These are phyloP conservation scores for Morbakka virulenta DNA, from an alignment of 30 jellyfish, hydroid and myxozoan species.

Conservation along the genomic window DNA sequence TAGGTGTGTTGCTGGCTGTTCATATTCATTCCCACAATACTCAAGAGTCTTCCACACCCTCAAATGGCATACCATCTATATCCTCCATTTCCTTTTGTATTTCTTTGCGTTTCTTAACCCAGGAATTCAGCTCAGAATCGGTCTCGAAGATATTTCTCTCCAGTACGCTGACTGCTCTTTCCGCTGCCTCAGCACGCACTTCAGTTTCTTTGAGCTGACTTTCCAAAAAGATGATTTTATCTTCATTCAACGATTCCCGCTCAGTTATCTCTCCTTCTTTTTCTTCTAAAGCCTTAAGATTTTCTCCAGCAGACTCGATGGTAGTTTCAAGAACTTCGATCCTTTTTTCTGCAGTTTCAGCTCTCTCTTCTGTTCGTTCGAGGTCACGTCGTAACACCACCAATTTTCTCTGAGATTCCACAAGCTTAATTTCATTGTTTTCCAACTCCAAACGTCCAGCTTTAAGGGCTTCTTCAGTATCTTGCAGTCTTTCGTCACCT, in stretches of 20 bases:
- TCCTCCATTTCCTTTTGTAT: slow-evolving; percentile 69
- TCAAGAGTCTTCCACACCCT: no score
- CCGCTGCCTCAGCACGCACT: slow-evolving; percentile 87
- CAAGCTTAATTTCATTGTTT: background rate
- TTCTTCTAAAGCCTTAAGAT: slow-evolving; percentile 72
- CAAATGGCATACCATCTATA: no score
- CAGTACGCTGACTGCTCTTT: slow-evolving; percentile 60
- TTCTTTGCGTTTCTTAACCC: slow-evolving; percentile 59
- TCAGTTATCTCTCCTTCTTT: slow-evolving; percentile 71
- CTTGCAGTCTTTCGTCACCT: slow-evolving; percentile 86
- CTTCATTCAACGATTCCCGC: slow-evolving; percentile 77
- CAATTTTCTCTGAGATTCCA: slow-evolving; percentile 7
- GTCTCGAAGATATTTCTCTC: slow-evolving; percentile 69
- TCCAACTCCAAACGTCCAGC: background rate
- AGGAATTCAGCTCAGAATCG: slow-evolving; percentile 54
- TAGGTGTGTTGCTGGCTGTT: no score
- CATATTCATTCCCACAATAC: no score
- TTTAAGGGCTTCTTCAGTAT: slow-evolving; percentile 76
- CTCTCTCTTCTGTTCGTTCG: slow-evolving; percentile 56
- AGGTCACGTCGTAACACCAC: slow-evolving; percentile 82
- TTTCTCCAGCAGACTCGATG: slow-evolving; percentile 68
- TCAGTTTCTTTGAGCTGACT: slow-evolving; percentile 90
- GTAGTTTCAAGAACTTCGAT: slow-evolving; percentile 63
- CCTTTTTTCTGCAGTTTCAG: slow-evolving; percentile 60
- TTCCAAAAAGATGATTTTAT: slow-evolving; percentile 65